These are phyloP conservation scores for Acanthacorydalis orientalis DNA, from an alignment of 2,888 invertebrate genomes.

Conservation along the genomic window DNA sequence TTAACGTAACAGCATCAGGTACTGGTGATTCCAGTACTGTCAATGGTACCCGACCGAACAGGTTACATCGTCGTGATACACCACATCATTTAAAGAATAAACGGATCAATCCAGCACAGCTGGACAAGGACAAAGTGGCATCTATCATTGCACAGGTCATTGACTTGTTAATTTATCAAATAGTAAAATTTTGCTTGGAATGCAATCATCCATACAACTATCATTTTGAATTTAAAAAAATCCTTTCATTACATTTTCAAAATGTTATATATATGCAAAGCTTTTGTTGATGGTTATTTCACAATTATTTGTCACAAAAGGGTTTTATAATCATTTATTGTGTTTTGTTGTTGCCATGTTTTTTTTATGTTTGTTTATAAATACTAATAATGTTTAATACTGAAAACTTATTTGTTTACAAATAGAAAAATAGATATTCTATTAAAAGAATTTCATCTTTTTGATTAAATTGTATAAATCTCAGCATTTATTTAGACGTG, in stretches of 20 bases:
- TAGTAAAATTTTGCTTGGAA: too few relatives aligned
- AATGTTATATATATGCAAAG: too few relatives aligned
- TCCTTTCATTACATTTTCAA: too few relatives aligned
- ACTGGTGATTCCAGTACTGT: slow-evolving; percentile 29
- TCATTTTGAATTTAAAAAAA: too few relatives aligned
- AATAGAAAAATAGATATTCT: too few relatives aligned
- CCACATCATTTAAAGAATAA: slow-evolving; percentile 99
- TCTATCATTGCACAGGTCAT: slow-evolving; percentile 51
- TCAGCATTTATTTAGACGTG: too few relatives aligned
- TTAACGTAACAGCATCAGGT: slow-evolving; percentile 27
- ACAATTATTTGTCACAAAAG: neutral
- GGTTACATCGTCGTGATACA: slow-evolving; percentile 83
- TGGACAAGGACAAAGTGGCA: slow-evolving; percentile 54
- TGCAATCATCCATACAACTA: too few relatives aligned
- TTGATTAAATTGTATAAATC: too few relatives aligned
- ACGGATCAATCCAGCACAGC: slow-evolving; percentile 51
- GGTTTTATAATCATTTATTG: neutral
- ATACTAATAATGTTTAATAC: too few relatives aligned
- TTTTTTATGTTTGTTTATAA: neutral
- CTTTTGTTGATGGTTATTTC: too few relatives aligned
- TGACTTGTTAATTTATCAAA: slow-evolving; percentile 8
- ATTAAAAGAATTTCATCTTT: too few relatives aligned
- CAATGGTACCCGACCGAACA: slow-evolving; percentile 37
- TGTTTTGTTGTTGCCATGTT: neutral
- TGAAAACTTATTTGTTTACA: too few relatives aligned